Base-by-base conservation (phyloP, 2,113 vertebrate species). In the Centrocercus urophasianus region DNA sequence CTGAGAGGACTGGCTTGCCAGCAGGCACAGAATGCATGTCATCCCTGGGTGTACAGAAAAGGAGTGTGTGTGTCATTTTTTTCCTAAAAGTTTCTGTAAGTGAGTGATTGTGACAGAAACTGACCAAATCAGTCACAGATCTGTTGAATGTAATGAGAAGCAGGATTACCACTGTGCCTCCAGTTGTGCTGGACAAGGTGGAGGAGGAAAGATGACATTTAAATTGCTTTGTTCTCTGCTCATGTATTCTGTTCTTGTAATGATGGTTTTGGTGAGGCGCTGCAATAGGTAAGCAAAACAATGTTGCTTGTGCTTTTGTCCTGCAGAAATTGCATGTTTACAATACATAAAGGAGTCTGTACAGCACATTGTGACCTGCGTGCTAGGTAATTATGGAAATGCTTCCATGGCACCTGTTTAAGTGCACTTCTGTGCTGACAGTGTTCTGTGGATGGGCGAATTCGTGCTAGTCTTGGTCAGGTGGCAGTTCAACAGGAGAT, bases 351-450 rank as follows among this genome's bases (percentile, higher is more conserved):
- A 48, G 74, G 85, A 20, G 86, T 88, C 52, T 57, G 89, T 81
- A 21, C 85, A 88, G 94, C 85, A 75, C 91, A 16, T 66, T 48
- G 76, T 94, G 94, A 96, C 93, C 94, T 89, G 75, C 64, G 59
- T 1, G 0, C 70, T 70, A 17, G 67, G 82, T 64, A 71, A 91
- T 95, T 86, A 83, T 57, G 83, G 40, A 92, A 93, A 71, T 89
- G 78, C 42, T 47, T 87, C 27, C 2, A 3, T 38, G 85, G 75
- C 11, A 22, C 94, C 91, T 71, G 56, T 24, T 63, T 77, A 64
- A 92, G 60, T 45, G 65, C 38, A 27, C 65, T 93, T 89, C 80
- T 90, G 30, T 83, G 45, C 61, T 84, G 64, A 54, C 20, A 13
- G 25, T 45, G 25, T 60, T 59, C 50, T 67, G 50, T 40, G 78